These are phyloP conservation scores for Macrosteles quadrilineatus DNA, from an alignment of 1,140 invertebrate genomes.

Conservation along the genomic window DNA sequence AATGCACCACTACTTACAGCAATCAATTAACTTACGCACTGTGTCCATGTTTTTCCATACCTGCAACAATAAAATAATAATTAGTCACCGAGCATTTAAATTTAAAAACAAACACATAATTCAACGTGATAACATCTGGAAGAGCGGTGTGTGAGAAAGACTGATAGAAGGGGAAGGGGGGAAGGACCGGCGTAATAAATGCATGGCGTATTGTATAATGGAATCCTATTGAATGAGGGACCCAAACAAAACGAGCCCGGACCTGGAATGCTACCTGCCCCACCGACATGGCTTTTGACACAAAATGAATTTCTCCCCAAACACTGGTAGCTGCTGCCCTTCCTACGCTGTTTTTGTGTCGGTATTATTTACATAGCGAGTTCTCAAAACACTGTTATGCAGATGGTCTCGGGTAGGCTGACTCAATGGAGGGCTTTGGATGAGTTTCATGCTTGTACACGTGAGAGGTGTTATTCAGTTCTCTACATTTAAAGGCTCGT, in stretches of 20 bases:
- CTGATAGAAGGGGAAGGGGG: background rate
- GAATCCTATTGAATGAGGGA: constrained; percentile 19
- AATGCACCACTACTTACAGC: too few relatives aligned
- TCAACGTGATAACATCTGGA: too few relatives aligned
- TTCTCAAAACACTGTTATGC: background rate
- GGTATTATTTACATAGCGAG: constrained; percentile 8
- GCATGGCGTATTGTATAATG: constrained; percentile 25
- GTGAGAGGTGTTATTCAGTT: too few relatives aligned
- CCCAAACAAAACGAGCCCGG: constrained; percentile 5
- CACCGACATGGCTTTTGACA: constrained; percentile 8
- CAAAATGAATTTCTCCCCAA: constrained; percentile 16
- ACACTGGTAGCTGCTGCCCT: constrained; percentile 1
- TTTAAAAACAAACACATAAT: too few relatives aligned
- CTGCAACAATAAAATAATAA: too few relatives aligned
- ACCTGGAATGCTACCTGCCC: constrained; percentile 14
- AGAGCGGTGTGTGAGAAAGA: too few relatives aligned
- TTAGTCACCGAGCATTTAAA: too few relatives aligned
- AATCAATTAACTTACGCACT: too few relatives aligned
- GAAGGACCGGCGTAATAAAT: constrained; percentile 13
- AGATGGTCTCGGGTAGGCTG: background rate
- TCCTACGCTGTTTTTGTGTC: background rate
- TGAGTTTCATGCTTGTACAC: too few relatives aligned
- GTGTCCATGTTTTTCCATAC: too few relatives aligned
- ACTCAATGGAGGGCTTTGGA: too few relatives aligned
- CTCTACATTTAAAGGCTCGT: too few relatives aligned